phyloP scores from a whole-genome alignment of 2,888 invertebrate species.

The Drosophila vallismaia region DNA sequence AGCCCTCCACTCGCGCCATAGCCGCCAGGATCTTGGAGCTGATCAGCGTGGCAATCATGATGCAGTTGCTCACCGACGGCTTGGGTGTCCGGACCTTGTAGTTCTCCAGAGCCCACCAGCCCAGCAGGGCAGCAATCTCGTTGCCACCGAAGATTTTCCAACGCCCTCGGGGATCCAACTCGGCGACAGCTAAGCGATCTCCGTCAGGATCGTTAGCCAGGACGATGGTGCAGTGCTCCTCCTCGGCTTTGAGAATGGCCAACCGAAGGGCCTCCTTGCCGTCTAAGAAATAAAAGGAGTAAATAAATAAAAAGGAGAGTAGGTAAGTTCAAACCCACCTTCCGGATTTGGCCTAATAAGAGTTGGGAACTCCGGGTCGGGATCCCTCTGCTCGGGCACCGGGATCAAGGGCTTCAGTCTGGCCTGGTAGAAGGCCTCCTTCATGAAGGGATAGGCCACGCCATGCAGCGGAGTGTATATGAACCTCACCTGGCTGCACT shows the following conservation, averaged over 20 bases:
- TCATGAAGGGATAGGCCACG: conserved; percentile 93
- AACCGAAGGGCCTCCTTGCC: conserved; percentile 91
- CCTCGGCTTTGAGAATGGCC: conserved; percentile 91
- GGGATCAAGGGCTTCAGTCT: conserved; percentile 86
- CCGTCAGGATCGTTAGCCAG: conserved; percentile 99
- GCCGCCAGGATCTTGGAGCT: conserved; percentile 96
- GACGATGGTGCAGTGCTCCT: conserved; percentile 89
- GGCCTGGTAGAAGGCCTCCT: conserved; percentile 90
- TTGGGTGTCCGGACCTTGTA: conserved; percentile 84
- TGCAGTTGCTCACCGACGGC: conserved; percentile 87
- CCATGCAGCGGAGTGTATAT: conserved; percentile 99
- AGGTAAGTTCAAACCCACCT: conserved; percentile 24
- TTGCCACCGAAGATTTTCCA: conserved; percentile 92
- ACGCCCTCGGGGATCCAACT: conserved; percentile 86
- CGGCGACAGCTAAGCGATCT: conserved; percentile 97
- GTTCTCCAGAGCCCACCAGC: conserved; percentile 95
- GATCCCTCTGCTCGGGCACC: conserved; percentile 89
- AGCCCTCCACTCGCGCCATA: conserved; percentile 92
- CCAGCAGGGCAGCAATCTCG: conserved; percentile 96
- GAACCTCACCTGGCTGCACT: conserved; percentile 87
- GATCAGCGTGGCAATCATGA: conserved; percentile 95
- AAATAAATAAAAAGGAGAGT: background rate
- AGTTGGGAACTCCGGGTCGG: conserved; percentile 98
- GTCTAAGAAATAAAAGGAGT: conserved; percentile 84
- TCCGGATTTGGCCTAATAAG: conserved; percentile 99